Percentiles rank a stretch among this genome's conserved stretches.
phyloP scores from a whole-genome alignment of 2,888 invertebrate species.

The Eristalis intricaria region DNA sequence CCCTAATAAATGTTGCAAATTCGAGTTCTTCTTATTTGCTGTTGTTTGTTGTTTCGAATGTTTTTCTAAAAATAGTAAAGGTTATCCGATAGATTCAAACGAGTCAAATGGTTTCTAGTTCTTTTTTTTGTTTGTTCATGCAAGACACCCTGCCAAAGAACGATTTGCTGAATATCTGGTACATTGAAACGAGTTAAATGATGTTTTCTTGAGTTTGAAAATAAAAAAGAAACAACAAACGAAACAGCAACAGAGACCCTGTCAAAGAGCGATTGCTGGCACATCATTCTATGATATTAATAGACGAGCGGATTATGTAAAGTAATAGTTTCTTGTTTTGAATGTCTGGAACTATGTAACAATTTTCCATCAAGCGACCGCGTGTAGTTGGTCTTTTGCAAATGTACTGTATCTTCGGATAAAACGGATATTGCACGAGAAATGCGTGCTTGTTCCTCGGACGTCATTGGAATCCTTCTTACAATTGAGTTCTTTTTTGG shows the following conservation, averaged over 20 bases:
- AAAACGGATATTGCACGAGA: neutral
- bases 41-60: conserved; percentile 4
- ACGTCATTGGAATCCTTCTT: neutral
- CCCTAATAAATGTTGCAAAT: conserved; percentile 36
- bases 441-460: neutral
- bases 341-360: neutral
- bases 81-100: conserved; percentile 4
- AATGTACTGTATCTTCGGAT: no score
- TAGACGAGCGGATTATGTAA: conserved; percentile 19
- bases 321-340: neutral
- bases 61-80: conserved; percentile 24
- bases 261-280: conserved; percentile 21
- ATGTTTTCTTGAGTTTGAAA: neutral
- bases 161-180: no score
- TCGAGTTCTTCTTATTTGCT: conserved; percentile 9
- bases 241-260: conserved; percentile 1
- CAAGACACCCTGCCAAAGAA: neutral
- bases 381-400: neutral
- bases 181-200: no score
- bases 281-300: conserved; percentile 25
- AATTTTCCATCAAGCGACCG: neutral
- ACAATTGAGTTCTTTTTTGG: no score
- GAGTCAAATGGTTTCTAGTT: neutral
- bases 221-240: conserved; percentile 5
- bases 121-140: no score